Base-by-base conservation (phyloP, 2,797 vertebrate species). In the Neostethus bicornis region DNA sequence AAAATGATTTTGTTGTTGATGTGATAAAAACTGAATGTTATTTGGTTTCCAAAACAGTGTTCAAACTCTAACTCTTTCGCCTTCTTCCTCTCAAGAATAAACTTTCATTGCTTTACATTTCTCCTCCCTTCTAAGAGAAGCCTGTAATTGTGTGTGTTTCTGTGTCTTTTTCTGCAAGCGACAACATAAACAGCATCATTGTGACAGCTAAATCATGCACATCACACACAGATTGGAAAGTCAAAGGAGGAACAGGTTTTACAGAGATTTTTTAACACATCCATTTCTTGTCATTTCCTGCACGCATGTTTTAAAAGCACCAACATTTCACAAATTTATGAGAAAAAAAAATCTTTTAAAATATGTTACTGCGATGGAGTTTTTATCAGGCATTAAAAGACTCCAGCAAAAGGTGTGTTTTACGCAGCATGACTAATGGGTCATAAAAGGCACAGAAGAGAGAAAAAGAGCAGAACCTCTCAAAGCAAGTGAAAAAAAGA, bases 151-250 rank as follows among this genome's bases (percentile, higher is more conserved):
- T 46, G 59, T 19, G 19, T 49, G 48, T 38, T 51, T 41, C 57
- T 46, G 59, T 19, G 19, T 49, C 48, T 38, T 51, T 41, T 57
- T 48, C 61, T 72, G 32, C 67, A 43, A 46, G 64, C 46, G 1
- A 53, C 64, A 42, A 46, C 64, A 66, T 80, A 66, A 80, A 57
- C 66, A 32, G 55, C 51, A 67, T 60, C 70, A 46, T 67, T 75
- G 58, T 65, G 80, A 84, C 66, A 63, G 41, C 54, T 55, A 77
- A 82, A 72, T 76, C 66, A 61, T 61, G 66, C 55, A 56, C 80
- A 68, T 73, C 79, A 51, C 62, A 50, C 51, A 66, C 35, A 72
- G 69, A 86, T 77, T 81, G 79, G 51, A 61, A 49, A 46, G 77
- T 75, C 72, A 73, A 75, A 52, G 34, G 32, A 57, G 77, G 68